Evolutionary conservation across 1,140 invertebrate species (phyloP).

Genomic region (Druon quercuslanigerum): DNA sequence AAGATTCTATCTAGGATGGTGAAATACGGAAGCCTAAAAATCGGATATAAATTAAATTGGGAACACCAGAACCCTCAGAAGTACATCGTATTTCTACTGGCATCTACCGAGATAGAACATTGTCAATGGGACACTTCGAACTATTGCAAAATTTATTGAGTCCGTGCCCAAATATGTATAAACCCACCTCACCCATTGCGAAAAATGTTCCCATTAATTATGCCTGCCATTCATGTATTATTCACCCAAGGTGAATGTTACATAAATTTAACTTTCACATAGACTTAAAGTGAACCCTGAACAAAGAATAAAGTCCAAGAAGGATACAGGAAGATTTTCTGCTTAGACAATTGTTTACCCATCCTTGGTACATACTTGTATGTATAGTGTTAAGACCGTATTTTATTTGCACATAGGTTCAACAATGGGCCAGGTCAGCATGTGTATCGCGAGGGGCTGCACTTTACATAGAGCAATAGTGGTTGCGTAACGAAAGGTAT

Average conservation of each 20-base stretch:
- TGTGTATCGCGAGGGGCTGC: slow-evolving; percentile 38
- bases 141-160: neutral
- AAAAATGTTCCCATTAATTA: slow-evolving; percentile 4
- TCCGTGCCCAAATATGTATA: neutral
- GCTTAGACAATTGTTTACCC: slow-evolving; percentile 23
- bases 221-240: neutral
- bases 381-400: neutral
- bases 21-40: too few species aligned
- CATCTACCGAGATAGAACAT: too few species aligned
- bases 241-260: neutral
- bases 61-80: too few species aligned
- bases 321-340: slow-evolving; percentile 19
- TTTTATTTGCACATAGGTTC: slow-evolving; percentile 33
- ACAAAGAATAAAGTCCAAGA: slow-evolving; percentile 13
- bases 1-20: too few species aligned
- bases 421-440: slow-evolving; percentile 42
- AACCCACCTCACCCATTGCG: neutral
- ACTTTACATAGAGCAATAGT: slow-evolving; percentile 43
- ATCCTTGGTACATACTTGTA: neutral
- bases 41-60: too few species aligned
- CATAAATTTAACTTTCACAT: slow-evolving; percentile 19
- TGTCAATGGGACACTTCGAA: neutral
- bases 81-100: too few species aligned
- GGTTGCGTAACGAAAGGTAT: neutral
- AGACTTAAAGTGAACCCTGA: too few species aligned